Base-by-base conservation (phyloP, 2,888 invertebrate genomes). In the Scrobipalpa costella region DNA sequence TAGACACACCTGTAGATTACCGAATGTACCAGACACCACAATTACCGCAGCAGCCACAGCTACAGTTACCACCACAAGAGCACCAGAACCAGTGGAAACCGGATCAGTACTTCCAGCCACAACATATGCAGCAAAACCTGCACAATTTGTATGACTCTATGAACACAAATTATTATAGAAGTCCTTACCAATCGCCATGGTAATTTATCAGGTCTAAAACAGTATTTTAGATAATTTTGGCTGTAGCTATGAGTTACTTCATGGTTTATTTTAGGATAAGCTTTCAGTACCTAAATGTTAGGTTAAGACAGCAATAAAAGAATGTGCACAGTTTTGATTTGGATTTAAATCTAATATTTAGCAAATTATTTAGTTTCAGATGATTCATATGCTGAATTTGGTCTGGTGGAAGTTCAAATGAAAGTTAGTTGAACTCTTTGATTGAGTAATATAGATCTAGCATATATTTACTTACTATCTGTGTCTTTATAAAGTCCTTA, bases 181-280 rank as follows among this genome's bases (percentile, higher is more conserved):
- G 83, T 79, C 86, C 84, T 0, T 88, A 87, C 68, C 85, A 86
- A 67, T 73, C 86, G 1, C 87, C 88, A 0, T 90, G 89, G 88
- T 85, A 82, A 76, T 77, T 17, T 84, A 83, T 71, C 81, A 77
- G 61, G 85, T 83, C 84, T 76, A 73, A 60, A 19, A 67, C 76
- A 74, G 74, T 77, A 74, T 77, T 75, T 47, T 60, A 57, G 57
- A 19, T 38, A 61, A 47, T 47, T 50, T 50, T 34, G 44, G 49
- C 13, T 61, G 17, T 52, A 36, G 50, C 55, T 52, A 44, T 27
- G 40, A 59, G 27, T 47, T 52, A 52, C 27, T 21, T 49, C 27
- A 57, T 52, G 55, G 34, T 40, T 33, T 62, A 52, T 17, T 19
- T 27, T 52, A 52, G 50, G 21, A 27, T 55, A 55, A 55, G 27